Evolutionary conservation across 30 jellyfish, hydroid and myxozoan genomes (phyloP).

Genomic region (Catostylus mosaicus): DNA sequence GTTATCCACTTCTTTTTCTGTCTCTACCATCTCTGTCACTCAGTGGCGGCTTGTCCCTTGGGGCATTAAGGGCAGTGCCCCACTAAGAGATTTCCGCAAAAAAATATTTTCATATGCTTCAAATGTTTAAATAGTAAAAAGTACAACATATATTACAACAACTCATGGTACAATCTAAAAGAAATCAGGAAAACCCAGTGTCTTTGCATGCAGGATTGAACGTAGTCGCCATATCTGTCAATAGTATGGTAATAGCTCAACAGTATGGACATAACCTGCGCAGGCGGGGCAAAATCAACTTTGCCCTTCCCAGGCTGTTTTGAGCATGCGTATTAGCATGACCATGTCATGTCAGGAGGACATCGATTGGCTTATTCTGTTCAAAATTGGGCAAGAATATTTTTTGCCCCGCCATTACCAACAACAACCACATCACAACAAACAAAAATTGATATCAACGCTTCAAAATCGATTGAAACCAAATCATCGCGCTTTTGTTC

Average conservation of each 20-base stretch:
- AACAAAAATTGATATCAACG: neutral
- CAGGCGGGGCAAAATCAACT: conserved; percentile 10
- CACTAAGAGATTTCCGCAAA: conserved; percentile 22
- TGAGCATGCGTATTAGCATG: conserved; percentile 4
- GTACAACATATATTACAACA: too few relatives aligned
- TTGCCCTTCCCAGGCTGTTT: conserved; percentile 20
- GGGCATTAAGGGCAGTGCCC: conserved; percentile 69
- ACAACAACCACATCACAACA: conserved; percentile 19
- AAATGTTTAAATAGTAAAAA: neutral
- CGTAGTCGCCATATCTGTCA: neutral
- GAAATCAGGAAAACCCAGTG: too few relatives aligned
- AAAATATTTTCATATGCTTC: neutral
- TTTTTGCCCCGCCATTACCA: conserved; percentile 12
- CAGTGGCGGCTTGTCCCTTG: conserved; percentile 58
- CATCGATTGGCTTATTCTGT: conserved; percentile 35
- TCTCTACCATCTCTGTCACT: too few relatives aligned
- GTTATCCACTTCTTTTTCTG: too few relatives aligned
- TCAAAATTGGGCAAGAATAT: conserved; percentile 1
- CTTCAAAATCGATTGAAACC: neutral
- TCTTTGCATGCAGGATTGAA: neutral
- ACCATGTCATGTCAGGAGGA: neutral
- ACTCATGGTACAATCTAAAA: too few relatives aligned
- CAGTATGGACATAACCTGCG: neutral
- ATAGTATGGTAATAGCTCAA: too few relatives aligned
- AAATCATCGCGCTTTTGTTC: too few relatives aligned